Percentiles rank a stretch among this genome's conserved stretches.
phyloP scores from a whole-genome alignment of 2,113 vertebrate genomes.

The Turnix velox region DNA sequence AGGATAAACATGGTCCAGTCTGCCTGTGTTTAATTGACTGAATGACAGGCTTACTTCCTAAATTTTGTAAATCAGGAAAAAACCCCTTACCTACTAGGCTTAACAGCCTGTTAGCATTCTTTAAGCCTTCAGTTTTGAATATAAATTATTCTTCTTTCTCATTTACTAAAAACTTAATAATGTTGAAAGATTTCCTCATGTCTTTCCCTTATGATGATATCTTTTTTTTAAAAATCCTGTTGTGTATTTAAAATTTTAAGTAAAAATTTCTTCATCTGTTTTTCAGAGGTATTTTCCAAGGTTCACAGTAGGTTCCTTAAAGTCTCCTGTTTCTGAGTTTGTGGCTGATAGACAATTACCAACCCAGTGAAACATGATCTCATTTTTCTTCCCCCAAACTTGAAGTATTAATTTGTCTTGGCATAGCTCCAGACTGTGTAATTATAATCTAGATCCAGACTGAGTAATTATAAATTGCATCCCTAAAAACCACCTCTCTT shows the following conservation, averaged over 20 bases:
- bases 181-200: background rate
- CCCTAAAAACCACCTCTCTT: background rate
- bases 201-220: background rate
- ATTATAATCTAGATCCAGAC: background rate
- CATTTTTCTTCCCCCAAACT: background rate
- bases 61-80: background rate
- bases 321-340: background rate
- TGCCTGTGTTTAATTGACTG: background rate
- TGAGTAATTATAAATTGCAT: background rate
- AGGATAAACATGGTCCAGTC: background rate
- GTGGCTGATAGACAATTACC: background rate
- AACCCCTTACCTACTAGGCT: background rate
- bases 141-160: background rate
- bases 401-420: background rate
- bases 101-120: background rate
- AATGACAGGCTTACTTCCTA: background rate
- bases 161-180: background rate
- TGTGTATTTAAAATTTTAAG: background rate
- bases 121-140: background rate
- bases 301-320: background rate
- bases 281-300: background rate
- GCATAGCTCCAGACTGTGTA: background rate
- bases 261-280: background rate
- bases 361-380: background rate
- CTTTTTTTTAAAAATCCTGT: background rate